These are phyloP conservation scores for Herpailurus yagouaroundi DNA, from an alignment of 2,113 vertebrate genomes.

Conservation along the genomic window DNA sequence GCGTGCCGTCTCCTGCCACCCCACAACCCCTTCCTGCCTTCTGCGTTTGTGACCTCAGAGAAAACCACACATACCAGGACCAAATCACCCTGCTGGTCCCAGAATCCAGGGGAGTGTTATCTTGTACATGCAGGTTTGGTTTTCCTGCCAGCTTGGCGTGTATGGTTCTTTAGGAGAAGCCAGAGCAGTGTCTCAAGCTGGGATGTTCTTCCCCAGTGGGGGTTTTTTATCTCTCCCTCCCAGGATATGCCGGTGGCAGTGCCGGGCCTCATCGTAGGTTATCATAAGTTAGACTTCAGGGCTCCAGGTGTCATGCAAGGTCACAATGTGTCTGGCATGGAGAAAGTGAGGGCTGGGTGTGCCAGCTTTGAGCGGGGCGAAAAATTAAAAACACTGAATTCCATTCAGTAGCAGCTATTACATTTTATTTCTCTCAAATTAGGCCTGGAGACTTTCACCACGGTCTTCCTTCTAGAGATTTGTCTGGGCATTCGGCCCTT, in stretches of 20 bases:
- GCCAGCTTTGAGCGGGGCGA: background rate
- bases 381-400: background rate
- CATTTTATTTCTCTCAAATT: constrained; percentile 8
- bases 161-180: background rate
- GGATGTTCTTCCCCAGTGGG: background rate
- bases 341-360: constrained; percentile 44
- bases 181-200: background rate
- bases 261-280: background rate
- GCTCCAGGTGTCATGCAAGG: background rate
- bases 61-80: background rate
- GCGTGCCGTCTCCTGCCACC: background rate
- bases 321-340: constrained; percentile 50
- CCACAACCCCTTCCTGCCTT: background rate
- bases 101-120: constrained; percentile 35
- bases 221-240: constrained; percentile 57
- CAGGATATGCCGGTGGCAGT: background rate
- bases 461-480: constrained; percentile 58
- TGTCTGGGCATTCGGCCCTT: constrained; percentile 62
- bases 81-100: background rate
- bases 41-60: background rate
- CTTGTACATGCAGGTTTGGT: background rate
- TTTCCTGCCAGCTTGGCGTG: constrained; percentile 39
- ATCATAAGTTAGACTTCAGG: constrained; percentile 37
- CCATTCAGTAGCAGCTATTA: background rate
- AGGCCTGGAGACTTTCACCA: constrained; percentile 48